Conservation (phyloP, 2,888 invertebrate species). For the Tyria jacobaeae region DNA sequence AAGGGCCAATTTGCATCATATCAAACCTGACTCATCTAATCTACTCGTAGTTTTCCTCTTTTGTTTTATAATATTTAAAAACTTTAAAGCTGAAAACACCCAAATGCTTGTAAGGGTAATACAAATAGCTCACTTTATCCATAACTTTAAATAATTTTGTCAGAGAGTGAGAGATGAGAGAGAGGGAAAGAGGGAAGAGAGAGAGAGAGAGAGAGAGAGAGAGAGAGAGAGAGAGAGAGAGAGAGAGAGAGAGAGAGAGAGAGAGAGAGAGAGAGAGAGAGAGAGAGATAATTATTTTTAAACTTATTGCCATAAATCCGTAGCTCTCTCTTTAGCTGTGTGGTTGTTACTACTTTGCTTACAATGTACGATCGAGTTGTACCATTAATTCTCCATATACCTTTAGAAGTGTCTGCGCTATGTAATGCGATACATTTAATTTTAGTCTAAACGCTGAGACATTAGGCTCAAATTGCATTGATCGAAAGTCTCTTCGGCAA, state of each 20-base stretch:
- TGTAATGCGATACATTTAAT: no score
- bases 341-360: not conserved
- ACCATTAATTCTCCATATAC: not conserved
- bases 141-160: no score
- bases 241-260: not conserved
- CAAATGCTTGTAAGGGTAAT: no score
- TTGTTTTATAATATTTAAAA: not conserved
- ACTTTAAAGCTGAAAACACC: no score
- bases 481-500: not conserved
- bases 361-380: not conserved
- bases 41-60: not conserved
- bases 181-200: no score
- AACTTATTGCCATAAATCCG: not conserved
- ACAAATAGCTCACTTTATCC: not conserved
- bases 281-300: not conserved
- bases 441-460: not conserved
- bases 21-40: constrained; percentile 8
- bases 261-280: no score
- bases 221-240: not conserved
- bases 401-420: not conserved
- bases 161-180: not conserved
- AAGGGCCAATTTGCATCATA: constrained; percentile 38
- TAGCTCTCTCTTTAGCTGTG: no score
- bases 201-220: not conserved
- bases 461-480: not conserved